Evolutionary conservation across 64 coral and sea anemone species (phyloP), one percentile per base, ranked within the genome.

Genomic region (Anthopleura sola): DNA sequence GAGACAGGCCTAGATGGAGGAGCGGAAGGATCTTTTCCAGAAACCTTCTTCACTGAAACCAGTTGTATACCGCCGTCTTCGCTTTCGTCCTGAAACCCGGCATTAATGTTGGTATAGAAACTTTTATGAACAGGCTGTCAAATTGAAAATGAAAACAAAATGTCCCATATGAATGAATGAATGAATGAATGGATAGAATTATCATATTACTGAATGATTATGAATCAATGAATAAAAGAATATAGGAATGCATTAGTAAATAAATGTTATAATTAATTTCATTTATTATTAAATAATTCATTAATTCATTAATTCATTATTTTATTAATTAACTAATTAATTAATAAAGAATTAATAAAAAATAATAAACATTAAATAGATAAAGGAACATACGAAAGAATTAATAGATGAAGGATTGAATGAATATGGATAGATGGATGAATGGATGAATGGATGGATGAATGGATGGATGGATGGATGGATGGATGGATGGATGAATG

Each of bases 21-120:
- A 3, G 44, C 21, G 13, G 50, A 13, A 48, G 21, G 0, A 6
- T 79, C 37, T 44, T 44, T 79, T 44, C 19, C 39, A 79, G 20
- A 33, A 17, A 29, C 11, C 0, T 76, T 76, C 21, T 44, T 48
- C 2, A 79, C 44, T 46, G 39, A 79, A 10, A 44, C 44, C 20
- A 79, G 76, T 79, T 79, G 37, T 1, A 79, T 79, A 23, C 76
- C 76, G 47, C 58, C 58, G 24, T 47, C 76, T 17, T 71, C 66
- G 3, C 14, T 71, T 7, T 38, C 76, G 38, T 46, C 37, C 36
- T 79, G 37, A 79, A 79, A 79, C 13, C 76, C 76, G 15, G 6
- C 31, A 48, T 79, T 79, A 48, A 24, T 0, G 37, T 79, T 79
- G 44, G 34, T 38, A 48, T 79, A 44, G 5, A 48, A 11, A 48